A percentile compares a stretch with the other conserved stretches of the same genome.
Evolutionary conservation across 2,113 vertebrate genomes (phyloP).

Genomic region (Mesoclemmys tuberculata): DNA sequence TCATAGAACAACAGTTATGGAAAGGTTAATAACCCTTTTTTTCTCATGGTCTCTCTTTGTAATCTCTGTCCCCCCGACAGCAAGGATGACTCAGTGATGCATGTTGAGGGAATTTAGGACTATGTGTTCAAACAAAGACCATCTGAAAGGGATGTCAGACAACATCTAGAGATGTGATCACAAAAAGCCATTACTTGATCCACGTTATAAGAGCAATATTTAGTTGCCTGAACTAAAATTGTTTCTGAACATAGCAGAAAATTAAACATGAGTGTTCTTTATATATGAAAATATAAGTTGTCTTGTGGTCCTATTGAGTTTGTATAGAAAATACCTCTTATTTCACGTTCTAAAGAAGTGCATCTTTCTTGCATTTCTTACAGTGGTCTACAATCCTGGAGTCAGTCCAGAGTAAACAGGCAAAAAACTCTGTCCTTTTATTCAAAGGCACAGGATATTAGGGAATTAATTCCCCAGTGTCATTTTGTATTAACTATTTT

Average conservation of each 20-base stretch:
- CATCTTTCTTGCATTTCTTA: slow-evolving; percentile 69
- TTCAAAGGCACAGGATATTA: slow-evolving; percentile 77
- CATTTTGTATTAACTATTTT: slow-evolving; percentile 61
- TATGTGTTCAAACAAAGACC: rapidly evolving
- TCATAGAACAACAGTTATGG: not conserved
- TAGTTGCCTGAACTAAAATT: slow-evolving; percentile 22
- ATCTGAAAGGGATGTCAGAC: not conserved
- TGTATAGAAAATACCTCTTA: slow-evolving; percentile 62
- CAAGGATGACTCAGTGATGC: rapidly evolving
- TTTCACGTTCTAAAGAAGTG: slow-evolving; percentile 63
- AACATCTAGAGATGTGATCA: not conserved
- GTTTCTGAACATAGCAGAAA: not conserved
- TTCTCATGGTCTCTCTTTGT: not conserved
- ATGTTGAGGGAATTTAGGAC: not conserved
- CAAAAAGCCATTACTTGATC: not conserved
- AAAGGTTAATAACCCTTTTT: not conserved
- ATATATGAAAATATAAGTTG: slow-evolving; percentile 48
- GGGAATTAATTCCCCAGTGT: slow-evolving; percentile 75
- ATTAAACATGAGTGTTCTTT: not conserved
- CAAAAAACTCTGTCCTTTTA: slow-evolving; percentile 69
- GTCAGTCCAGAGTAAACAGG: slow-evolving; percentile 77
- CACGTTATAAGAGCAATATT: slow-evolving; percentile 36
- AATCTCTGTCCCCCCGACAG: not conserved
- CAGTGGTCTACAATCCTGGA: slow-evolving; percentile 51
- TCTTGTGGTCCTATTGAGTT: slow-evolving; percentile 51